phyloP scores from a whole-genome alignment of 1,140 invertebrate genomes.

The Drosophila baimaii region DNA sequence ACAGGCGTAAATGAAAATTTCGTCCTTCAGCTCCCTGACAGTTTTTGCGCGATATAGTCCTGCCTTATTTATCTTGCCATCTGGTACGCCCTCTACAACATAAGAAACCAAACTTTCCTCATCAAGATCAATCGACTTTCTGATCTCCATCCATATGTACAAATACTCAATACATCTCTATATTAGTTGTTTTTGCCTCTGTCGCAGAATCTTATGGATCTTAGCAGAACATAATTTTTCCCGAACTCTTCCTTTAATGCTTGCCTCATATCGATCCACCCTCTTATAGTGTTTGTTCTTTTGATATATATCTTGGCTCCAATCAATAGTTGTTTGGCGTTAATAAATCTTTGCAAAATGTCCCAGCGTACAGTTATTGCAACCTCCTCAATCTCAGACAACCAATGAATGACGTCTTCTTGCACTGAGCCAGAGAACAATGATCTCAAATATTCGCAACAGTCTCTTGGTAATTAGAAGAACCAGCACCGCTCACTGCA shows the following conservation, averaged over 20 bases:
- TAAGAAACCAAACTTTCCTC: constrained; percentile 5
- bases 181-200: background rate
- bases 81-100: background rate
- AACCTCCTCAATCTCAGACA: constrained; percentile 1
- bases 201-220: background rate
- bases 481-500: background rate
- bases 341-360: background rate
- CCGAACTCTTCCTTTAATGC: background rate
- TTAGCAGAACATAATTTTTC: background rate
- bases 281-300: background rate
- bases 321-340: background rate
- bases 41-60: constrained; percentile 6
- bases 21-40: background rate
- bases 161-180: constrained; percentile 3
- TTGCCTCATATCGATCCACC: background rate
- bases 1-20: background rate
- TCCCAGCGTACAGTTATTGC: background rate
- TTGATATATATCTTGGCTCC: background rate
- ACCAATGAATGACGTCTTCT: background rate
- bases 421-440: background rate
- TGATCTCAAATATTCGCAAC: background rate
- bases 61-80: background rate
- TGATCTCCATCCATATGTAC: background rate
- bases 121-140: background rate
- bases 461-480: background rate